These are phyloP conservation scores for Zosterops japonicus DNA, from an alignment of 2,113 vertebrate genomes.

Conservation along the genomic window DNA sequence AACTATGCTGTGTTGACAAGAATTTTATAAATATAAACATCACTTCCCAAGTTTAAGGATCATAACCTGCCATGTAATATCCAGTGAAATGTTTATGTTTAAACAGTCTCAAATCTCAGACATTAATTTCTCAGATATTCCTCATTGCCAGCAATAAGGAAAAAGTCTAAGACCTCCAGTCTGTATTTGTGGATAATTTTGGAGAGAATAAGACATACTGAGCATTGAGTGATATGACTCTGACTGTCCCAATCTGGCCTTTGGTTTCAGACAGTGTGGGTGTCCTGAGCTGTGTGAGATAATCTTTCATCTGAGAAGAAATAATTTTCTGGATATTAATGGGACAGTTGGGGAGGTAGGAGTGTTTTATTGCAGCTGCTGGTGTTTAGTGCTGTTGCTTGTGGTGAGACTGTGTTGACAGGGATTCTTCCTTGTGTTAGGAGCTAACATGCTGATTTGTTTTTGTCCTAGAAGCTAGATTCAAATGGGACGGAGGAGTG, in stretches of 20 bases:
- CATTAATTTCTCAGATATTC: background rate
- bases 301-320: background rate
- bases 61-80: background rate
- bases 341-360: background rate
- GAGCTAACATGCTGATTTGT: background rate
- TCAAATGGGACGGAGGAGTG: background rate
- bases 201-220: background rate
- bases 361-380: background rate
- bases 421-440: background rate
- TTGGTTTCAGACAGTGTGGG: background rate
- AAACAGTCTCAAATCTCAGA: background rate
- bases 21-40: too few species aligned
- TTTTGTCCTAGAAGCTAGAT: background rate
- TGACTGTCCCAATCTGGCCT: background rate
- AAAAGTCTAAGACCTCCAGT: background rate
- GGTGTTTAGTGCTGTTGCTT: background rate
- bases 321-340: background rate
- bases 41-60: background rate
- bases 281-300: background rate
- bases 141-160: background rate
- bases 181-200: background rate
- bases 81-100: background rate
- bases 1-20: background rate
- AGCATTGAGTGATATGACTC: background rate
- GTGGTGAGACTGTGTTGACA: background rate